Evolutionary conservation across 2,888 invertebrate species (phyloP).

Genomic region (Acanthosepion esculentum): DNA sequence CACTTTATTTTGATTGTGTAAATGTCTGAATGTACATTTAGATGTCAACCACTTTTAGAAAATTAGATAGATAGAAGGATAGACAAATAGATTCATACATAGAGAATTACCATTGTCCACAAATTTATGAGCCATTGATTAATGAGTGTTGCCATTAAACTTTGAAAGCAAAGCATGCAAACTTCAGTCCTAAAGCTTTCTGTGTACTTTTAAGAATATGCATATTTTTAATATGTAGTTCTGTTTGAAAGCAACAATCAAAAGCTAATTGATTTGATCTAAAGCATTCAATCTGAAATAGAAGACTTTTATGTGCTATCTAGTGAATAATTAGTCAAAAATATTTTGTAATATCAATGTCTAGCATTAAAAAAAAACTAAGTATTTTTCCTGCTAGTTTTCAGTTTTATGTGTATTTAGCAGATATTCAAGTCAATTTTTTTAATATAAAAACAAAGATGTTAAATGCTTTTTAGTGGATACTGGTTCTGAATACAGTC

Average conservation of each 20-base stretch:
- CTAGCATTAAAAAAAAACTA: background rate
- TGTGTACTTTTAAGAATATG: background rate
- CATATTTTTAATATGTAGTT: background rate
- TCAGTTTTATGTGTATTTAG: background rate
- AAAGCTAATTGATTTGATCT: background rate
- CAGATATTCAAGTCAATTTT: background rate
- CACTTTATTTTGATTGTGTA: constrained; percentile 21
- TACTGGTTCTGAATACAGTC: background rate
- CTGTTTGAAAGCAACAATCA: background rate
- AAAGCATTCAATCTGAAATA: background rate
- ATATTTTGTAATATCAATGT: background rate
- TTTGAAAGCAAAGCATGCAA: background rate
- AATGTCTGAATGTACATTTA: constrained; percentile 33
- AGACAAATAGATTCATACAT: background rate
- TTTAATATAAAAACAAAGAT: background rate
- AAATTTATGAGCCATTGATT: background rate
- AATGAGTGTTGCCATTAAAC: constrained; percentile 1
- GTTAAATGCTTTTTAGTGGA: background rate
- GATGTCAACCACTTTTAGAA: background rate
- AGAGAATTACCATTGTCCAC: background rate
- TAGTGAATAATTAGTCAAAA: constrained; percentile 16
- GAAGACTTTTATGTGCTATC: background rate
- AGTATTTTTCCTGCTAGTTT: background rate
- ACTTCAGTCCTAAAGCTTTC: background rate
- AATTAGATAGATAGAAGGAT: background rate